Evolutionary conservation across 2,113 vertebrate genomes (phyloP).

Genomic region (Burhinus oedicnemus): DNA sequence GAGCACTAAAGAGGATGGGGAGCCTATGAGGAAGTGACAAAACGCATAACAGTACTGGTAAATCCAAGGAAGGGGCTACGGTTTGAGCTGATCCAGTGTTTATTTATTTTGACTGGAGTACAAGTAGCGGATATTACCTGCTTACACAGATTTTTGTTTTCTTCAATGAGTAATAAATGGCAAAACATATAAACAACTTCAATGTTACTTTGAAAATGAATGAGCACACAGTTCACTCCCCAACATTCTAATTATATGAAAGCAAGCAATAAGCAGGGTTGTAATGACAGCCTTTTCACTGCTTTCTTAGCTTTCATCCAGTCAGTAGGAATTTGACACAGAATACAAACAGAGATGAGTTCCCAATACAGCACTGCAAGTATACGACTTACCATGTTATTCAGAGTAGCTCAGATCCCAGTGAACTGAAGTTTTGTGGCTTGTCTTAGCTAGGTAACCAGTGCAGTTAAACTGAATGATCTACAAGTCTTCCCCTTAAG

Average conservation of each 20-base stretch:
- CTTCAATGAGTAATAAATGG: not conserved
- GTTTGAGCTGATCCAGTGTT: not conserved
- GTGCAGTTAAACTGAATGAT: not conserved
- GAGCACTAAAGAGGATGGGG: not conserved
- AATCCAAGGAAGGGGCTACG: not conserved
- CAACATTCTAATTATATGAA: not conserved
- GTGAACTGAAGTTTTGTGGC: not conserved
- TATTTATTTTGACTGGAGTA: not conserved
- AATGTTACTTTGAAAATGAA: not conserved
- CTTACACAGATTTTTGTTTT: not conserved
- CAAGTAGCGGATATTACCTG: not conserved
- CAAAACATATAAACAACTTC: not conserved
- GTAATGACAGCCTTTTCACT: not conserved
- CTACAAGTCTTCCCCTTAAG: not conserved
- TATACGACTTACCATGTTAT: not conserved
- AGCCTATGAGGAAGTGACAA: not conserved
- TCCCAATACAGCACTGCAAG: not conserved
- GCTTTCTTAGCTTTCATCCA: not conserved
- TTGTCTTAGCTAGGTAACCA: not conserved
- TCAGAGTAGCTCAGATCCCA: not conserved
- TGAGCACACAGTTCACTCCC: not conserved
- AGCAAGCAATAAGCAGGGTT: not conserved
- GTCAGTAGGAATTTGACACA: not conserved
- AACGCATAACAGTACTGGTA: not conserved
- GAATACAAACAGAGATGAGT: not conserved